Evolutionary conservation across 2,113 vertebrate genomes (phyloP).

Genomic region (Daphoenositta chrysoptera): DNA sequence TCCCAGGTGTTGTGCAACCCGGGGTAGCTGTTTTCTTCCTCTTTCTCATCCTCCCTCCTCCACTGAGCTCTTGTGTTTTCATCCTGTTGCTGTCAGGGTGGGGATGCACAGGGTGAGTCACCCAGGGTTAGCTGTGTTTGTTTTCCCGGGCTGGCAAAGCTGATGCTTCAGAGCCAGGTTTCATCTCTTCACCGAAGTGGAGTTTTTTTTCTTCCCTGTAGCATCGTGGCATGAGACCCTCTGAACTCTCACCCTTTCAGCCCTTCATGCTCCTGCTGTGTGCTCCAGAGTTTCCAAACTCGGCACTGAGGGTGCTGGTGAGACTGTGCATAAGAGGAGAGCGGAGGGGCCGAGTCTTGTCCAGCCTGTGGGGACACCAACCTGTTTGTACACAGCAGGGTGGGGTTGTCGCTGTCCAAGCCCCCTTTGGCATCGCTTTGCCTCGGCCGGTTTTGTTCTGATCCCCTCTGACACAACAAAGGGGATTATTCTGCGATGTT

Average conservation of each 20-base stretch:
- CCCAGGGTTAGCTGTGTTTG: not conserved
- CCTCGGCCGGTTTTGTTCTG: not conserved
- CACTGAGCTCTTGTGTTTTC: not conserved
- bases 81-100: not conserved
- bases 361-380: not conserved
- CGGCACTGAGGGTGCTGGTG: not conserved
- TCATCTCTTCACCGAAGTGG: not conserved
- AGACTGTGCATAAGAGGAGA: fast-evolving
- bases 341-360: fast-evolving
- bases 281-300: not conserved
- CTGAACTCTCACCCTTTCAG: not conserved
- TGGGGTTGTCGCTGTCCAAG: not conserved
- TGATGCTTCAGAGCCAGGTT: not conserved
- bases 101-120: not conserved
- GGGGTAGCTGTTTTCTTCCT: slow-evolving; percentile 17
- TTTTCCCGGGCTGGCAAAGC: not conserved
- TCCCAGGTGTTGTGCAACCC: slow-evolving; percentile 15
- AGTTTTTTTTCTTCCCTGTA: fast-evolving
- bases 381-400: not conserved
- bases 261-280: not conserved
- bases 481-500: not conserved
- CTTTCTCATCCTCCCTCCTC: not conserved
- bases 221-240: not conserved
- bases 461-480: slow-evolving; percentile 4
- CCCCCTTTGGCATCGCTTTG: not conserved